phyloP scores from a whole-genome alignment of 2,888 invertebrate genomes.

The Platycheirus rosarum region DNA sequence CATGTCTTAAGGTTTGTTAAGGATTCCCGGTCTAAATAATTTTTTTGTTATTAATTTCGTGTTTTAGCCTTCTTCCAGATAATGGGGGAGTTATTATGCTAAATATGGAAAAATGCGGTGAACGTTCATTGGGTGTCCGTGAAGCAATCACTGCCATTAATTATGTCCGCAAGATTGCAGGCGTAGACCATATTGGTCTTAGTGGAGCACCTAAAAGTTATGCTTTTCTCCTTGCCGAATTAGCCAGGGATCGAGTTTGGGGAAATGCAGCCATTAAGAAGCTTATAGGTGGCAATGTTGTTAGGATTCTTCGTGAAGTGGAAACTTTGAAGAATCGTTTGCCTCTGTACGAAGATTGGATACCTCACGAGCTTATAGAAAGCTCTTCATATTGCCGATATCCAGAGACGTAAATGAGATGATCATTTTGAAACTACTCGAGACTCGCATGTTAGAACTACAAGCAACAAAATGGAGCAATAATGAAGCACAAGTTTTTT shows the following conservation, averaged over 20 bases:
- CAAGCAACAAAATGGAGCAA: conserved; percentile 1
- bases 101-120: conserved; percentile 84
- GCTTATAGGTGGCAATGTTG: conserved; percentile 85
- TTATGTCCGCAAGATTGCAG: conserved; percentile 86
- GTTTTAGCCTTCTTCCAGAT: conserved; percentile 79
- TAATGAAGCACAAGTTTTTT: conserved; percentile 25
- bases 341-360: conserved; percentile 84
- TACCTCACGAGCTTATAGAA: conserved; percentile 83
- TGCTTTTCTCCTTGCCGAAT: conserved; percentile 85
- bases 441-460: not conserved
- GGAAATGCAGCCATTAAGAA: conserved; percentile 85
- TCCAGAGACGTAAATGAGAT: conserved; percentile 81
- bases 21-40: not conserved
- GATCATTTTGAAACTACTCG: not conserved
- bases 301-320: conserved; percentile 84
- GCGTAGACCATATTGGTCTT: conserved; percentile 87
- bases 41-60: not conserved
- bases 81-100: conserved; percentile 87
- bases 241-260: conserved; percentile 85
- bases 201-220: conserved; percentile 84
- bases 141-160: conserved; percentile 85
- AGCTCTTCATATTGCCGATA: conserved; percentile 84
- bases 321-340: conserved; percentile 82
- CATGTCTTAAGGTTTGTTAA: conserved; percentile 85
- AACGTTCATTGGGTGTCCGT: conserved; percentile 80